A percentile compares a stretch with the other conserved stretches of the same genome.
These are phyloP conservation scores for Pygathrix nemaeus DNA, from an alignment of 2,113 vertebrate species.

Conservation along the genomic window DNA sequence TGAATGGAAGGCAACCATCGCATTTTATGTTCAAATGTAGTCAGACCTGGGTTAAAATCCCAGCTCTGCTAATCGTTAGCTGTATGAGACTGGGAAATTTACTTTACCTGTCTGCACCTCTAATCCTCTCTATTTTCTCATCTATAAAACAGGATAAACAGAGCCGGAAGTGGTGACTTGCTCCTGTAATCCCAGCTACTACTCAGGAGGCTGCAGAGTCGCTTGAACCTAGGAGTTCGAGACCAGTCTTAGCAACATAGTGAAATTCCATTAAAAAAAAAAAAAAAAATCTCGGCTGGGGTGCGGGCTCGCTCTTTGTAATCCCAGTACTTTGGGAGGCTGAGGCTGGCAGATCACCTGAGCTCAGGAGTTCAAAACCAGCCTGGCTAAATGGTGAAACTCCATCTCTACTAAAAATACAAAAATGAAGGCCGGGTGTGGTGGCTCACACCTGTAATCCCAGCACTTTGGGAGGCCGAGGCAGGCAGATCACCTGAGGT, in stretches of 20 bases:
- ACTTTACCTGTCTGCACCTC: not conserved
- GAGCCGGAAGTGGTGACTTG: not conserved
- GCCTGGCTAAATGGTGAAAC: no score
- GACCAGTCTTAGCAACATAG: not conserved
- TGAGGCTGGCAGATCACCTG: no score
- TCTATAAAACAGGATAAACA: not conserved
- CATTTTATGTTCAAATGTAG: not conserved
- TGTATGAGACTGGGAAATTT: not conserved
- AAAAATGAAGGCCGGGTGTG: no score
- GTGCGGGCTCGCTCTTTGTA: no score
- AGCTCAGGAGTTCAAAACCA: no score
- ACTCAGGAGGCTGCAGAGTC: not conserved
- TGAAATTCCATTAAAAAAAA: not conserved
- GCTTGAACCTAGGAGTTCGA: not conserved
- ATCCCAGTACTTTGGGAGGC: no score
- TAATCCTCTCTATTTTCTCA: not conserved
- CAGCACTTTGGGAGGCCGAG: no score
- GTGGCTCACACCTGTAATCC: no score
- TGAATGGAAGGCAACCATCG: not conserved
- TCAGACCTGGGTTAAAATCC: not conserved
- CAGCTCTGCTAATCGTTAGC: not conserved
- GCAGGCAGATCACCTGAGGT: no score
- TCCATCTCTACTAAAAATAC: no score
- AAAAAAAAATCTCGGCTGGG: no score
- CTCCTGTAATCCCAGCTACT: not conserved